A percentile compares a stretch with the other conserved stretches of the same genome.
Evolutionary conservation across 2,888 invertebrate genomes (phyloP).

Genomic region (Microctonus aethiopoides): DNA sequence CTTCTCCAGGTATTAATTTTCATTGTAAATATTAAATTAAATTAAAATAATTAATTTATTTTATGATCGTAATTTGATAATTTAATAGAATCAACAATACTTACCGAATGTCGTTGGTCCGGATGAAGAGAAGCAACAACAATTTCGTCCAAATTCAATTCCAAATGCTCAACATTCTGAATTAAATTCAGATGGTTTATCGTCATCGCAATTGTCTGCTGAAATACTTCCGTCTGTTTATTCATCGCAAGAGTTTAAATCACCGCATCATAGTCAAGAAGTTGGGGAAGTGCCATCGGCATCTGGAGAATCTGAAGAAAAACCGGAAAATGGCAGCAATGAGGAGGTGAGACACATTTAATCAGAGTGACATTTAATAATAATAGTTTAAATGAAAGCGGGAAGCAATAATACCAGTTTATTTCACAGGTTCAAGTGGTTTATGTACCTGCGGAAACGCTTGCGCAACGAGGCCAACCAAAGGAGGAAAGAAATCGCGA

Average conservation of each 20-base stretch:
- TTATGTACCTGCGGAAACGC: slow-evolving; percentile 84
- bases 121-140: slow-evolving; percentile 51
- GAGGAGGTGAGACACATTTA: slow-evolving; percentile 33
- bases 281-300: slow-evolving; percentile 33
- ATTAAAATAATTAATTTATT: neutral
- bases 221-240: slow-evolving; percentile 59
- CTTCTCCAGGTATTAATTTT: slow-evolving; percentile 55
- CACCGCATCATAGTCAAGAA: slow-evolving; percentile 33
- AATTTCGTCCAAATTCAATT: slow-evolving; percentile 50
- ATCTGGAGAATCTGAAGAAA: slow-evolving; percentile 3
- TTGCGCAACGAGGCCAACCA: slow-evolving; percentile 70
- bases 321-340: slow-evolving; percentile 34
- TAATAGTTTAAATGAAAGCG: slow-evolving; percentile 25
- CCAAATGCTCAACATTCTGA: slow-evolving; percentile 49
- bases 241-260: slow-evolving; percentile 46
- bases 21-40: neutral
- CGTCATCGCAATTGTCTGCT: slow-evolving; percentile 54
- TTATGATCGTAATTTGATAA: neutral
- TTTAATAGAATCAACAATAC: slow-evolving; percentile 55
- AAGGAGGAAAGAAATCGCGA: slow-evolving; percentile 53
- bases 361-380: slow-evolving; percentile 13
- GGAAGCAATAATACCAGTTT: slow-evolving; percentile 30
- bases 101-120: slow-evolving; percentile 52
- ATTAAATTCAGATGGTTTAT: slow-evolving; percentile 51
- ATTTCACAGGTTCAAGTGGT: slow-evolving; percentile 76